Conservation (phyloP, 2,797 vertebrate species). For the Phoebastria nigripes region DNA sequence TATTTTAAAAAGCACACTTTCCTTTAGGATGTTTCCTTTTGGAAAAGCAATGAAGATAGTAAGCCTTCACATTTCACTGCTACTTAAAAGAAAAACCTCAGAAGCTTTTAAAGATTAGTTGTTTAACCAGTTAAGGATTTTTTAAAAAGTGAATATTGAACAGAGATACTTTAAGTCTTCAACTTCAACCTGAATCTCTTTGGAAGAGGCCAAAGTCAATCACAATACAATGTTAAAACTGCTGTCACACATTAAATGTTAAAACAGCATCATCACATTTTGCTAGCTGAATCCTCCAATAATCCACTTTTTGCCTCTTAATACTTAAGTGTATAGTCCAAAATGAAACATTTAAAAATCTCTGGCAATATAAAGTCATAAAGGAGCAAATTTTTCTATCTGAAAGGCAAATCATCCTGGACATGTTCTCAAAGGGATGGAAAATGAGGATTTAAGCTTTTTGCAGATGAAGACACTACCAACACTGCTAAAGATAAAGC, state of each 20-base stretch:
- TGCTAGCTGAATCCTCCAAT: background rate
- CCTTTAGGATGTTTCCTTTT: background rate
- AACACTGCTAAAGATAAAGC: background rate
- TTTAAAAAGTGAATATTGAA: background rate
- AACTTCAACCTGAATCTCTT: background rate
- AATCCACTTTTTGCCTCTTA: background rate
- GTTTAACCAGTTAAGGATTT: background rate
- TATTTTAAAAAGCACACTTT: background rate
- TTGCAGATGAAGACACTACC: background rate
- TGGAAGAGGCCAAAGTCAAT: background rate
- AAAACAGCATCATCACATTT: background rate
- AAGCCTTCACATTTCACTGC: background rate
- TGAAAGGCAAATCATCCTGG: background rate
- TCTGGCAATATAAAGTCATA: background rate
- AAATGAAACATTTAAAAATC: background rate
- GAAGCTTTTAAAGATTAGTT: background rate
- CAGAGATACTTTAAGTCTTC: background rate
- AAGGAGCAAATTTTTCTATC: background rate
- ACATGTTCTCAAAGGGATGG: background rate
- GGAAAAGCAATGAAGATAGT: background rate
- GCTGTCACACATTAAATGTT: background rate
- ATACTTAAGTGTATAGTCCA: background rate
- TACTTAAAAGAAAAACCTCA: background rate
- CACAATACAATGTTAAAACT: background rate
- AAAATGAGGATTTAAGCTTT: background rate